Percentiles rank a stretch among this genome's conserved stretches.
Conservation (phyloP, 2,797 vertebrate genomes). For the Anniella stebbinsi region DNA sequence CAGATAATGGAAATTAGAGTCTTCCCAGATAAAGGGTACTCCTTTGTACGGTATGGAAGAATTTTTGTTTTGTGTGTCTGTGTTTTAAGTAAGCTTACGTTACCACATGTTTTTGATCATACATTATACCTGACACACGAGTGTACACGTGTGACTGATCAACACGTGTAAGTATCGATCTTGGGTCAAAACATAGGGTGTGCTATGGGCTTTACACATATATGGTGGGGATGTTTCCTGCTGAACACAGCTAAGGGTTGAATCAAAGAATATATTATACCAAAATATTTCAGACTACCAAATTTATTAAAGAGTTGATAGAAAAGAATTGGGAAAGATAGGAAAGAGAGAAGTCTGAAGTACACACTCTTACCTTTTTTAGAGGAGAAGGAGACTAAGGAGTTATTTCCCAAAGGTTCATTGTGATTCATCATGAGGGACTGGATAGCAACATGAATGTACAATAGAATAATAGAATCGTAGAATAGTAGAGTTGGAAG, state of each 20-base stretch:
- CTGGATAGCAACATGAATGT: background rate
- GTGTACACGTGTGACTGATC: background rate
- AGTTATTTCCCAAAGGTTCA: background rate
- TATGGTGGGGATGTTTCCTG: too few relatives aligned
- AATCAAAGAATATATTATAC: background rate
- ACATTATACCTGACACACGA: background rate
- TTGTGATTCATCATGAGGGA: background rate
- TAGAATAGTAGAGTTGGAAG: too few relatives aligned
- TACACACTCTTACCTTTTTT: background rate
- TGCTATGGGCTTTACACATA: background rate
- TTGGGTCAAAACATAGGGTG: background rate
- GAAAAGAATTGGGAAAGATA: background rate
- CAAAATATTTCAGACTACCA: background rate
- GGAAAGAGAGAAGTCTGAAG: background rate
- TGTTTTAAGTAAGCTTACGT: background rate
- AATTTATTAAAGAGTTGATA: too few relatives aligned
- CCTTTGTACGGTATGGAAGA: conserved; percentile 90
- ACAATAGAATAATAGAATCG: too few relatives aligned
- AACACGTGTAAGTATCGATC: too few relatives aligned
- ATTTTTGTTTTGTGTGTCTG: background rate
- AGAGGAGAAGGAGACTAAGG: background rate
- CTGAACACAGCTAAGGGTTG: background rate
- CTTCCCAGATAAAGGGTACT: conserved; percentile 99
- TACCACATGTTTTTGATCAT: background rate
- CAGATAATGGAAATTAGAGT: conserved; percentile 98